phyloP scores from a whole-genome alignment of 2,888 invertebrate genomes.

The Brachynemurus nebulosus region DNA sequence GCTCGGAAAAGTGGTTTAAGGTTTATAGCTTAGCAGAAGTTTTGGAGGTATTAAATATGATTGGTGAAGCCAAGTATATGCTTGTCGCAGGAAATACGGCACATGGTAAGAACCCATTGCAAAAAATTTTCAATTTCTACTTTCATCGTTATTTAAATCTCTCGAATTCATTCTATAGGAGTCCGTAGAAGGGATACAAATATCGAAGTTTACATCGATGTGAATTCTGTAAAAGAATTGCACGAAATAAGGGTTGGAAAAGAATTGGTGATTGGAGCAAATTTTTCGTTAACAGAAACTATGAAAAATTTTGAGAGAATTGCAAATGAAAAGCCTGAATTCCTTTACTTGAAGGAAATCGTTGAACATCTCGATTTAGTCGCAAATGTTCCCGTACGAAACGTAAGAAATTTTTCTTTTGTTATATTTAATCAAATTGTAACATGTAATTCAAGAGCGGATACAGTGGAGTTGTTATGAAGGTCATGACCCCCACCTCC shows the following conservation, averaged over 20 bases:
- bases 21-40: slow-evolving; percentile 39
- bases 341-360: slow-evolving; percentile 42
- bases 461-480: neutral
- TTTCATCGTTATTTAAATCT: no score
- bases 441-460: neutral
- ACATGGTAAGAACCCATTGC: no score
- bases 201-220: slow-evolving; percentile 47
- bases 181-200: slow-evolving; percentile 31
- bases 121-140: no score
- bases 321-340: slow-evolving; percentile 33
- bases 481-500: neutral
- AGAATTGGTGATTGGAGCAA: slow-evolving; percentile 37
- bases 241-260: slow-evolving; percentile 23
- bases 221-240: slow-evolving; percentile 43
- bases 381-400: slow-evolving; percentile 57
- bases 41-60: slow-evolving; percentile 37
- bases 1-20: slow-evolving; percentile 40
- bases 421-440: neutral
- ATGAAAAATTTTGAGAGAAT: slow-evolving; percentile 35
- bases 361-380: slow-evolving; percentile 51
- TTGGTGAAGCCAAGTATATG: slow-evolving; percentile 36
- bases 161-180: no score
- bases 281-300: slow-evolving; percentile 39
- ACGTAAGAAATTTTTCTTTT: slow-evolving; percentile 36
- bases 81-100: slow-evolving; percentile 64